phyloP scores from a whole-genome alignment of 23 tunicate species.

The Trididemnum miniatum region DNA sequence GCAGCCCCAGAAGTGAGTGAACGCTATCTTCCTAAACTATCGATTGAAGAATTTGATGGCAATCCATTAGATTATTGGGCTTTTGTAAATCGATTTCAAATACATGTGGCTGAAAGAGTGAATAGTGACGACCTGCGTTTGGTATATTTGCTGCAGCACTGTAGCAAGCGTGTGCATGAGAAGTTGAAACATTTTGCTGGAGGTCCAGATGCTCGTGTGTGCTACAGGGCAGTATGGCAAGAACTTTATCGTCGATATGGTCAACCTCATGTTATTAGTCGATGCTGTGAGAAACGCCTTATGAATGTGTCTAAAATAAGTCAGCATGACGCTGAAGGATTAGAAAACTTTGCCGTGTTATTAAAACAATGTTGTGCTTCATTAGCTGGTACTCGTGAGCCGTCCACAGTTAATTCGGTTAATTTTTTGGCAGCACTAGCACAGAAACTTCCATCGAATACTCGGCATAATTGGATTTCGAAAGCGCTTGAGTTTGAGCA shows the following conservation, averaged over 20 bases:
- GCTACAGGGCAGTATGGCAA: neutral
- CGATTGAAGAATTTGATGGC: conserved; percentile 34
- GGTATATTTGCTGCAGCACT: conserved; percentile 35
- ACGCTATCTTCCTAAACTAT: conserved; percentile 33
- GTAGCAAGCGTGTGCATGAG: conserved; percentile 20
- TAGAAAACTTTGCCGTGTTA: conserved; percentile 18
- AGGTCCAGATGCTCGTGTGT: neutral
- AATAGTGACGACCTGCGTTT: conserved; percentile 6
- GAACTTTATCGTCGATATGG: conserved; percentile 40
- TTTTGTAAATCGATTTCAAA: conserved; percentile 26
- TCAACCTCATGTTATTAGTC: conserved; percentile 24
- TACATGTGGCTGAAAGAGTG: conserved; percentile 28
- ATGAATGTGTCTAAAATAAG: neutral
- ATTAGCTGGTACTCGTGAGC: neutral
- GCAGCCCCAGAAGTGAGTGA: conserved; percentile 3
- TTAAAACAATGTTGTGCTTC: neutral
- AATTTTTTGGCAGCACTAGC: neutral
- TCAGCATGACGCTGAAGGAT: conserved; percentile 17
- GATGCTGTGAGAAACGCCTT: conserved; percentile 21
- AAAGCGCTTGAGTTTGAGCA: neutral
- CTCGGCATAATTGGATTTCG: conserved; percentile 7
- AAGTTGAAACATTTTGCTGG: conserved; percentile 21
- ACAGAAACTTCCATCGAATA: conserved; percentile 3
- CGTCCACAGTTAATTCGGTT: neutral
- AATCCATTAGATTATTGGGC: conserved; percentile 43